Base-by-base conservation (phyloP, 2,888 invertebrate species). In the Apantesis nais region DNA sequence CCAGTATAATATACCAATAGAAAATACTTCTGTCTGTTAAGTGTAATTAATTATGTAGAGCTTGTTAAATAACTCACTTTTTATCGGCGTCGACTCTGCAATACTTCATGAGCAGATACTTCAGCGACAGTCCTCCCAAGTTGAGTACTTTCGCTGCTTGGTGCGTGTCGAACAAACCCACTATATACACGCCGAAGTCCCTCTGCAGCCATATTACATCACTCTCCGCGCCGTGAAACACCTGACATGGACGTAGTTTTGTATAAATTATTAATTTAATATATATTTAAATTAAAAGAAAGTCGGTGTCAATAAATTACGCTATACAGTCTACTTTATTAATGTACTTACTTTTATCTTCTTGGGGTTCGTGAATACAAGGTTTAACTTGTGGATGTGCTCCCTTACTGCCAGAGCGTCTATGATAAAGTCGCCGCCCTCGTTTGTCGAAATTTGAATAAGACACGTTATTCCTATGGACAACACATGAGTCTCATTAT, bases 111-210 rank as follows among this genome's bases (percentile, higher is more conserved):
- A 99, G 94, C 55, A 99, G 94, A 88, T 97, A 97, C 0, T 98
- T 97, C 66, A 98, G 93, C 7, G 98, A 98, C 1, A 97, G 93
- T 25, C 96, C 96, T 0, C 96, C 93, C 74, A 97, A 95, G 37
- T 96, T 96, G 0, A 99, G 94, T 4, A 96, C 94, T 78, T 97
- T 96, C 0, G 98, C 97, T 0, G 99, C 99, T 87, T 97, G 97
- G 86, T 98, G 97, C 0, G 99, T 99, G 90, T 99, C 99, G 89
- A 99, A 99, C 97, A 99, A 96, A 80, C 99, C 99, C 0, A 99
- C 99, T 4, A 99, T 93, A 88, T 99, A 99, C 2, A 99, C 88
- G 0, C 99, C 98, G 70, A 99, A 96, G 95, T 99, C 99, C 25
- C 99, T 95, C 90, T 99, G 99, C 44, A 99, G 93, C 99, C 99